Evolutionary conservation across 2,797 vertebrate species (phyloP), one percentile per base, ranked within the genome.

Genomic region (Esox masquinongy): DNA sequence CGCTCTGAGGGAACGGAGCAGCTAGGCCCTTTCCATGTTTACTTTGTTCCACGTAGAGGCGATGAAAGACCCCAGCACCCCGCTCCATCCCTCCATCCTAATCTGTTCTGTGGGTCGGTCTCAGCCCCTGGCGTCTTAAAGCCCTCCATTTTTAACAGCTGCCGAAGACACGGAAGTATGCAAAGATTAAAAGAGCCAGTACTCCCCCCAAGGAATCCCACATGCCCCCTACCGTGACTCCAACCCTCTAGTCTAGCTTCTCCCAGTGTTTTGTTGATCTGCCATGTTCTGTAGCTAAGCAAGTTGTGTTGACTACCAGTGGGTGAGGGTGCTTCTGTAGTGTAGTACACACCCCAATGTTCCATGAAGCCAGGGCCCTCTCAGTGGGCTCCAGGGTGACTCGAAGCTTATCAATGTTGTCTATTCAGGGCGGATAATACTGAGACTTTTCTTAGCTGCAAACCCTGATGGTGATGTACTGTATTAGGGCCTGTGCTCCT

Each of bases 51-150:
- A 78, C 86, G 86, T 85, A 82, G 53, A 59, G 75, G 81, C 76
- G 78, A 83, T 85, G 83, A 84, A 85, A 85, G 76, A 77, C 69
- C 16, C 7, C 0, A 7, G n/a, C 74, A 31, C 74, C 22, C 19
- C 22, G 49, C 22, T 29, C 77, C 77, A 74, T 83, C 82, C 84
- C 76, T 87, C 80, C 72, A 81, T 88, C 79, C 80, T 92, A 88
- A 94, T 91, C 91, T 87, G 83, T 82, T 93, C 59, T 90, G 88
- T 86, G 83, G 86, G 87, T 84, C 85, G 86, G 87, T 84, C 85
- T 88, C 85, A 84, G 89, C 89, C 87, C 73, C 17, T 88, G 86
- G 89, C 77, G 77, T 89, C 85, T 90, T 88, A 90, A 91, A 87
- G 85, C 84, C 83, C 83, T 86, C 78, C 70, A 72, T 88, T 88